phyloP scores from a whole-genome alignment of 1,140 invertebrate species.

The Brachionus paranguensis region DNA sequence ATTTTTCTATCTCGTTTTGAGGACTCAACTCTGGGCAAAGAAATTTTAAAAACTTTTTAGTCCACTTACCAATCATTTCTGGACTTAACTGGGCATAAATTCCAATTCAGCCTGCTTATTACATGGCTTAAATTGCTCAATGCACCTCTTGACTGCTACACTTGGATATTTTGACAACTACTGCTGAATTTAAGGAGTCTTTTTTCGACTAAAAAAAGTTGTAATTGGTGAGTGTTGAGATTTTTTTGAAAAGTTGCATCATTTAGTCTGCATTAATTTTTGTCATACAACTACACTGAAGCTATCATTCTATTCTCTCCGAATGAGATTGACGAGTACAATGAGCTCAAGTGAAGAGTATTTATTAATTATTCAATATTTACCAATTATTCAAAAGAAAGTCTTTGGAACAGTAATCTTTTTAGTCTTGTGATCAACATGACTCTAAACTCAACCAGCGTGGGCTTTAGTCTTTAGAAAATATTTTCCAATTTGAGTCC shows the following conservation, averaged over 20 bases:
- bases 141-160: constrained; percentile 56
- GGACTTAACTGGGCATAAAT: not conserved
- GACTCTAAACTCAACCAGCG: constrained; percentile 54
- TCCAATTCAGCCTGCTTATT: not conserved
- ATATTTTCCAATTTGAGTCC: constrained; percentile 55
- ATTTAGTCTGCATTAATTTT: constrained; percentile 42
- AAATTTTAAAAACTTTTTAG: constrained; percentile 18
- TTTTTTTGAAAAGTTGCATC: constrained; percentile 44
- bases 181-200: constrained; percentile 47
- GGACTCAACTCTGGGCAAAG: constrained; percentile 14
- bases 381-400: constrained; percentile 44
- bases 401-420: constrained; percentile 48
- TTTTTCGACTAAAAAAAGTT: constrained; percentile 44
- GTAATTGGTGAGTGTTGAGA: not conserved
- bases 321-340: constrained; percentile 50
- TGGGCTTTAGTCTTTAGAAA: constrained; percentile 60
- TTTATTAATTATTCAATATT: constrained; percentile 54
- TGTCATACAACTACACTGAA: constrained; percentile 37
- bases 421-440: constrained; percentile 55
- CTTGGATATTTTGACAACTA: constrained; percentile 54
- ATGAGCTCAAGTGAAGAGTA: constrained; percentile 52
- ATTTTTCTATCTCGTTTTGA: constrained; percentile 44
- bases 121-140: constrained; percentile 54
- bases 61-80: not conserved
- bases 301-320: constrained; percentile 46